These are phyloP conservation scores for Eupsittula cactorum DNA, from an alignment of 2,113 vertebrate species.

Conservation along the genomic window DNA sequence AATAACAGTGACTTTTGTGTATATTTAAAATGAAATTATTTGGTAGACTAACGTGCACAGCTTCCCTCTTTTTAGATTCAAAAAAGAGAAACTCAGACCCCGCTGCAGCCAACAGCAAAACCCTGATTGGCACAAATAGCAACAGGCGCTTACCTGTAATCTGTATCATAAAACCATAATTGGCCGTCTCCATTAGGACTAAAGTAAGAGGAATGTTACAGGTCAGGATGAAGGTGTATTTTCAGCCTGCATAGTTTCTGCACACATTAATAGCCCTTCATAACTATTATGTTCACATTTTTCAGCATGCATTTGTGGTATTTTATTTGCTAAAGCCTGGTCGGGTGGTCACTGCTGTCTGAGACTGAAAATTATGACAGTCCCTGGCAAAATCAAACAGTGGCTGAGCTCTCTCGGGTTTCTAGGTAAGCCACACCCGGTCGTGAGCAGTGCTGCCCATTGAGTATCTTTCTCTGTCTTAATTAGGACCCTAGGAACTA, in stretches of 20 bases:
- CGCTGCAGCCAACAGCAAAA: not conserved
- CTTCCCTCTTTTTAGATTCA: not conserved
- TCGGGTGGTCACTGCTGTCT: conserved; percentile 18
- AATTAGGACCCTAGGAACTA: not conserved
- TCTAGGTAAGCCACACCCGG: rapidly evolving
- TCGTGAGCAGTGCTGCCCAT: not conserved
- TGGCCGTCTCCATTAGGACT: not conserved
- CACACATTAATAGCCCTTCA: conserved; percentile 48
- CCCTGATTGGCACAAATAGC: not conserved
- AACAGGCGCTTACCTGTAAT: not conserved
- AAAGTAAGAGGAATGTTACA: conserved; percentile 48
- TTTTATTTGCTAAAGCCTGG: conserved; percentile 58
- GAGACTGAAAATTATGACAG: not conserved
- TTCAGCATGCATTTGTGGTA: conserved; percentile 55
- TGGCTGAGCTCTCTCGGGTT: not conserved
- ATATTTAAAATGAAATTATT: not conserved
- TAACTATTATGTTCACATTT: conserved; percentile 60
- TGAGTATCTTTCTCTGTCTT: not conserved
- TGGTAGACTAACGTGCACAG: not conserved
- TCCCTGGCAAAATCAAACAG: not conserved
- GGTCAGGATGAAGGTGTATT: conserved; percentile 44
- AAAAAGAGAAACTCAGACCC: not conserved
- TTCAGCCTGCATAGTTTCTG: conserved; percentile 62
- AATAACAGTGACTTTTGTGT: not conserved
- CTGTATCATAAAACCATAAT: conserved; percentile 28